Base-by-base conservation (phyloP, 2,888 invertebrate species). In the Troides helena region DNA sequence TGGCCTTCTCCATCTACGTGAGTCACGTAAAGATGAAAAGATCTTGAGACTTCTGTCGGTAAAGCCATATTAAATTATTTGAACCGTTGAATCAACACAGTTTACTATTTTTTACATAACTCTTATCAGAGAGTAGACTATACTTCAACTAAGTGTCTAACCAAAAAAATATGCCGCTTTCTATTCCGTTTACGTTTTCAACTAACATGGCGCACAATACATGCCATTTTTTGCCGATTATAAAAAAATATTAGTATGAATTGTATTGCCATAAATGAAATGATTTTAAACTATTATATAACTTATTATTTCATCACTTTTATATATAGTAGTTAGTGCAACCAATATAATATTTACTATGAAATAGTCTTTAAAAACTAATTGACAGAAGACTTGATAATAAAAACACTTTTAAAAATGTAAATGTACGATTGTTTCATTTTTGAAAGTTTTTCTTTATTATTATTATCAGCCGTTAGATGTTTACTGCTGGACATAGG, bases 1-100 rank as follows among this genome's bases (percentile, higher is more conserved):
- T 94, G 94, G 46, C 95, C 95, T 72, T 95, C 95, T 65, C 94
- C 93, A 79, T 96, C 96, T 73, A 96, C 93, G 87, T 94, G 94
- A 72, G 96, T 96, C 78, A 95, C 93, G 75, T 89, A 93, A 63
- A 94, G 85, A 60, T 84, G 85, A 85, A 91, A 90, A 79, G 84
- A 76, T 79, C 88, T 84, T 74, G 84, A 77, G 72, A 75, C 75
- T 80, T 92, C 91, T 72, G 78, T 75, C 74, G 84, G 80, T 77
- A 85, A 72, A 81, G 90, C 85, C 91, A 92, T 90, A 74, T 73
- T 83, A 67, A 69, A 72, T 72, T 72, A 72, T 70, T 73, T 64
- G 67, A 53, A 74, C 74, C 77, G 69, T 67, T 46, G 59, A 23
- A 69, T 57, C 36, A 46, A 30, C 39, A 69, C 67, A 67, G 67